Conservation (phyloP, 2,113 vertebrate genomes). For the Myocastor coypus region DNA sequence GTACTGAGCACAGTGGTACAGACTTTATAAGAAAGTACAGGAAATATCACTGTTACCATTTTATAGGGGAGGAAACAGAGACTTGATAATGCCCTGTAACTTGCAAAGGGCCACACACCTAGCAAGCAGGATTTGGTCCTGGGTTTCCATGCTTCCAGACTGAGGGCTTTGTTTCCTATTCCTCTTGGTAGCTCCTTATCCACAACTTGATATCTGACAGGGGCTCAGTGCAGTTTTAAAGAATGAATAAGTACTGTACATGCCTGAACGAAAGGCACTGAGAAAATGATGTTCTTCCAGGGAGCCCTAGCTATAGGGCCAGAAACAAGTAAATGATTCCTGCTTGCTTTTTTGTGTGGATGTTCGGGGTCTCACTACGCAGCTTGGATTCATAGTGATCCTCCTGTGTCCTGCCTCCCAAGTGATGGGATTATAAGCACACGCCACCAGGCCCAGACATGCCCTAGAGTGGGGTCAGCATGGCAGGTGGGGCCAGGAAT, state of each 20-base stretch:
- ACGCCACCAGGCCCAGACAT: too few species aligned
- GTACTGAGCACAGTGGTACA: not conserved
- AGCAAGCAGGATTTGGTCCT: not conserved
- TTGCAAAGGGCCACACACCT: not conserved
- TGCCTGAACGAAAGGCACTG: not conserved
- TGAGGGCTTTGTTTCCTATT: not conserved
- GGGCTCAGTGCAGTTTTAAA: not conserved
- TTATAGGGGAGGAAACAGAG: not conserved
- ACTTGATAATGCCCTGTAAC: not conserved
- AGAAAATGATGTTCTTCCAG: not conserved
- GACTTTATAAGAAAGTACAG: not conserved
- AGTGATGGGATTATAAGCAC: too few species aligned
- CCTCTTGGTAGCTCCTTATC: not conserved
- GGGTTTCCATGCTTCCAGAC: not conserved
- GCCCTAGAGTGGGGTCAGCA: too few species aligned
- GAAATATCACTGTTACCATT: not conserved
- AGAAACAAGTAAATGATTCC: not conserved
- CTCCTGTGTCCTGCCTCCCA: too few species aligned
- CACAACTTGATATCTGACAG: not conserved
- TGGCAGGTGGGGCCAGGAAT: too few species aligned
- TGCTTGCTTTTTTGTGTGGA: slow-evolving; percentile 11
- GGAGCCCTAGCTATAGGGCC: not conserved
- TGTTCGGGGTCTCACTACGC: too few species aligned
- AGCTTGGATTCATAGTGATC: too few species aligned
- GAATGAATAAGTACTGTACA: not conserved